These are phyloP conservation scores for Julus scandinavius DNA, from an alignment of 2,888 invertebrate species.

Conservation along the genomic window DNA sequence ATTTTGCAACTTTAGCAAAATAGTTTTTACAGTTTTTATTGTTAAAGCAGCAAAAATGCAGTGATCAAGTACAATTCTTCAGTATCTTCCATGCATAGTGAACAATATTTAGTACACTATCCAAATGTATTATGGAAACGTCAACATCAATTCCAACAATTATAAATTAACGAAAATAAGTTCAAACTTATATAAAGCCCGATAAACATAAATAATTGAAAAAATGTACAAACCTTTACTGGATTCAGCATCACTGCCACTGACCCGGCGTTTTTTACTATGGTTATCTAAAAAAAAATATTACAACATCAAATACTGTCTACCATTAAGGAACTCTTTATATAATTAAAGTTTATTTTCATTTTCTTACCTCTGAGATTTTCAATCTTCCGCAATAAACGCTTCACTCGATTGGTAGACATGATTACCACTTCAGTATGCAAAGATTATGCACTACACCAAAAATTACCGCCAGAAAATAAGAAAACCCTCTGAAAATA, in stretches of 20 bases:
- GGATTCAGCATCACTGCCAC: constrained; percentile 56
- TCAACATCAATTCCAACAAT: too few species aligned
- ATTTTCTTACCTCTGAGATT: constrained; percentile 54
- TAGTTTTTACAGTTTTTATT: too few species aligned
- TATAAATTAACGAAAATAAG: too few species aligned
- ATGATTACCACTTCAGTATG: constrained; percentile 12
- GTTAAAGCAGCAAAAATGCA: background rate
- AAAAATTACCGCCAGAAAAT: constrained; percentile 4
- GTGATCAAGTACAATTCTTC: background rate
- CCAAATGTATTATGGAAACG: too few species aligned
- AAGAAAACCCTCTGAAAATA: background rate
- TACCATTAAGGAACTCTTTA: background rate
- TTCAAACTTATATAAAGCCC: too few species aligned
- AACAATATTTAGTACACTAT: too few species aligned
- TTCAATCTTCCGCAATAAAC: constrained; percentile 54
- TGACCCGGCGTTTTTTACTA: constrained; percentile 54
- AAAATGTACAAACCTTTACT: constrained; percentile 50
- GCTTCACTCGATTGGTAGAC: constrained; percentile 52
- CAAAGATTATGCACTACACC: constrained; percentile 9
- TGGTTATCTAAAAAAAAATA: constrained; percentile 53
- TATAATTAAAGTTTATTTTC: background rate
- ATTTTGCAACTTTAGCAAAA: too few species aligned
- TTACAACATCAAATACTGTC: background rate
- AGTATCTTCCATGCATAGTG: background rate
- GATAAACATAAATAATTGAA: background rate